phyloP scores from a whole-genome alignment of 1,140 invertebrate genomes.

The Pemphigus obesinymphae region DNA sequence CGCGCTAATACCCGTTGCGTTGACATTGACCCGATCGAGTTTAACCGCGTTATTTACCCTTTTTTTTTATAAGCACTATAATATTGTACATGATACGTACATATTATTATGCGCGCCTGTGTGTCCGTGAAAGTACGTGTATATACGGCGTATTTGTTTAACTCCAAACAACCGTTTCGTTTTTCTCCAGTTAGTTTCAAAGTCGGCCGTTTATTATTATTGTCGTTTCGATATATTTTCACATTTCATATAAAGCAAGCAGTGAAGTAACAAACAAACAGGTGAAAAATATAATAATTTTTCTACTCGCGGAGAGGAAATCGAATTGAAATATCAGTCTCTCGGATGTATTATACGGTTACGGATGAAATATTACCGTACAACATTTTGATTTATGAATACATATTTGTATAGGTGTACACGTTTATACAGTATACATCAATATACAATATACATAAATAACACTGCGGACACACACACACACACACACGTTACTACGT shows the following conservation, averaged over 20 bases:
- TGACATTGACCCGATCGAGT: no score
- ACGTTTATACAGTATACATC: neutral
- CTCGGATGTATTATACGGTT: neutral
- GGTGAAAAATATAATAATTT: slow-evolving; percentile 1
- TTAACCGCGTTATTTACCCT: no score
- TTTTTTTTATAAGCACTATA: no score
- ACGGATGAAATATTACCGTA: neutral
- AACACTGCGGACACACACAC: no score
- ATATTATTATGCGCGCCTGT: no score
- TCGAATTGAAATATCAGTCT: slow-evolving; percentile 11
- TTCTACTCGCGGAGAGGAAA: neutral
- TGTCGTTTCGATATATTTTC: no score
- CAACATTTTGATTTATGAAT: slow-evolving; percentile 28
- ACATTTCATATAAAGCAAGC: neutral
- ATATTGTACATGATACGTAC: no score
- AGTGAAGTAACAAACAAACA: neutral
- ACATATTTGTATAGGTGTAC: neutral
- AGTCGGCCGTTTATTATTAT: no score
- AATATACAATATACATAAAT: no score
- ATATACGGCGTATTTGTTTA: neutral
- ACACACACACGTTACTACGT: no score
- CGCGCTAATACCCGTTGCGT: no score
- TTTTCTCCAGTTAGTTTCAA: neutral
- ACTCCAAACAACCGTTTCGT: neutral
- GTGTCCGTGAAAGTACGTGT: neutral